A percentile compares a stretch with the other conserved stretches of the same genome.
Conservation (phyloP, 2,113 vertebrate species). For the Alaudala cheleensis region DNA sequence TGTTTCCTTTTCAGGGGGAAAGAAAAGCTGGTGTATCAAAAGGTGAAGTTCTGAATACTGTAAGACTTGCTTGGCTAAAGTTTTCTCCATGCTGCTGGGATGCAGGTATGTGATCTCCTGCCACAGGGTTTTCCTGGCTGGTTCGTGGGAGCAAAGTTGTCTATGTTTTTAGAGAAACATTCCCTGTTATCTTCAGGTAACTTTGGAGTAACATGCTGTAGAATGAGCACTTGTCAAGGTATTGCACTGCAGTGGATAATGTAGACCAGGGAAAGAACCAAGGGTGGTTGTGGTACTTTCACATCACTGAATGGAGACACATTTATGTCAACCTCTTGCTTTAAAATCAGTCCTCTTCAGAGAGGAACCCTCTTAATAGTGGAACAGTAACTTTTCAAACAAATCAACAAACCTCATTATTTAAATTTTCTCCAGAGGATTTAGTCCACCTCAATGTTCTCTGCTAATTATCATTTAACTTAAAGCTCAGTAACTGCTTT, state of each 20-base stretch:
- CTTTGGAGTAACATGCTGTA: not conserved
- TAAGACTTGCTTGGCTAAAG: not conserved
- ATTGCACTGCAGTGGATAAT: fast-evolving
- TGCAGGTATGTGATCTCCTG: not conserved
- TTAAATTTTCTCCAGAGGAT: not conserved
- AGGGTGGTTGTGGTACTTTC: fast-evolving
- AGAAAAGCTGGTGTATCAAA: not conserved
- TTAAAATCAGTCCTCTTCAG: not conserved
- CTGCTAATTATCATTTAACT: not conserved
- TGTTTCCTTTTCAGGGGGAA: fast-evolving
- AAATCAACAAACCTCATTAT: not conserved
- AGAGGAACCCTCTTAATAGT: not conserved
- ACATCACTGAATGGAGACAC: not conserved
- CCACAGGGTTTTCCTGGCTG: not conserved
- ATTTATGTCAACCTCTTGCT: not conserved
- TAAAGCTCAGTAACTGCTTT: not conserved
- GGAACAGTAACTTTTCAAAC: not conserved
- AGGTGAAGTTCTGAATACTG: not conserved
- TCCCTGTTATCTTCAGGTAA: not conserved
- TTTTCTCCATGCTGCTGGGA: not conserved
- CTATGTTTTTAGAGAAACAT: not conserved
- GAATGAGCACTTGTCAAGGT: not conserved
- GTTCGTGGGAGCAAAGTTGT: not conserved
- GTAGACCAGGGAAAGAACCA: not conserved
- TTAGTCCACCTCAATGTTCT: not conserved